phyloP scores from a whole-genome alignment of 2,797 vertebrate genomes.

The Artibeus jamaicensis region DNA sequence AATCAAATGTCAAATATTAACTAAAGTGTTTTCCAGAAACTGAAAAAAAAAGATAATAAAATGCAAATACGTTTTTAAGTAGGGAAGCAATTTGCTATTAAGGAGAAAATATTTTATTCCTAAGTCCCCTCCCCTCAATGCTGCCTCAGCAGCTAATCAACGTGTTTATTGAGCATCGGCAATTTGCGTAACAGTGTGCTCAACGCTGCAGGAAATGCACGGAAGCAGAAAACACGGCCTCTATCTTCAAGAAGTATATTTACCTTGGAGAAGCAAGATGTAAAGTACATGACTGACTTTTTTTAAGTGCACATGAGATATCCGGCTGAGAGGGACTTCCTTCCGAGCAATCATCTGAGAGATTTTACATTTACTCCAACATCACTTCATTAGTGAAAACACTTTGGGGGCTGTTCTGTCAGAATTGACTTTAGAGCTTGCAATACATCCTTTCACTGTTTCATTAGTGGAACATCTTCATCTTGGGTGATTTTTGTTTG shows the following conservation, averaged over 20 bases:
- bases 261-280: neutral
- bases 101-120: neutral
- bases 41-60: neutral
- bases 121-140: neutral
- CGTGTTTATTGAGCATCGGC: neutral
- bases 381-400: neutral
- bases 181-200: neutral
- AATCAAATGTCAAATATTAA: neutral
- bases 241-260: neutral
- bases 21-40: neutral
- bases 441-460: neutral
- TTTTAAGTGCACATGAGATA: neutral
- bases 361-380: neutral
- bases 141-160: neutral
- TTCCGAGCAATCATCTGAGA: neutral
- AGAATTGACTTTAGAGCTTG: neutral
- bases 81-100: constrained; percentile 25
- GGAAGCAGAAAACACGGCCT: neutral
- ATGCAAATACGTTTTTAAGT: constrained; percentile 30
- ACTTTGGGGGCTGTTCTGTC: neutral
- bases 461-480: neutral
- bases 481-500: neutral
- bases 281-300: neutral
- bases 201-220: neutral
- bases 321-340: neutral